A percentile compares a stretch with the other conserved stretches of the same genome.
phyloP scores from a whole-genome alignment of 2,888 invertebrate genomes.

The Chrysodeixis includens region DNA sequence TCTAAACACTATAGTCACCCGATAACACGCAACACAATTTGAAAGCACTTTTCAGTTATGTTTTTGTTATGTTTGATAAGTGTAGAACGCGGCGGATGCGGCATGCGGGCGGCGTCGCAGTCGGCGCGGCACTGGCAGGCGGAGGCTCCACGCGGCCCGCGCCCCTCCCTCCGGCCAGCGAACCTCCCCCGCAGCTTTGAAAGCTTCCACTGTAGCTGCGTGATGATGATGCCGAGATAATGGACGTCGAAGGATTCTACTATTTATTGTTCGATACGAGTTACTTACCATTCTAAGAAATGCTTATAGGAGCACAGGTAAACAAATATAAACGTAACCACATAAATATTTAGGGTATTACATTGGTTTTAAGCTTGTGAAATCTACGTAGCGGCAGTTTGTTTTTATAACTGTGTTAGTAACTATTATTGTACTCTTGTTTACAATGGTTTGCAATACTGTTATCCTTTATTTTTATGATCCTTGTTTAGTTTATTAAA shows the following conservation, averaged over 20 bases:
- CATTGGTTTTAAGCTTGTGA: slow-evolving; percentile 13
- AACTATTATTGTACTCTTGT: background rate
- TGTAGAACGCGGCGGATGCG: slow-evolving; percentile 64
- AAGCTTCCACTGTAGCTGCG: slow-evolving; percentile 83
- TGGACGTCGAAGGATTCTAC: slow-evolving; percentile 85
- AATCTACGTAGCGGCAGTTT: slow-evolving; percentile 1
- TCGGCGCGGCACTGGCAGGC: slow-evolving; percentile 85
- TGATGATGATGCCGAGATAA: slow-evolving; percentile 87
- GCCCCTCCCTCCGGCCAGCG: slow-evolving; percentile 72
- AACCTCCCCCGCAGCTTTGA: slow-evolving; percentile 81
- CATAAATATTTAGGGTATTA: slow-evolving; percentile 34
- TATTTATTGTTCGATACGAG: slow-evolving; percentile 86
- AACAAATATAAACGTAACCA: slow-evolving; percentile 28
- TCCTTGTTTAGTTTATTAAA: too few species aligned
- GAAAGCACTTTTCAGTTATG: slow-evolving; percentile 78
- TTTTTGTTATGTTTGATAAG: slow-evolving; percentile 75
- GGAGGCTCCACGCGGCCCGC: slow-evolving; percentile 82
- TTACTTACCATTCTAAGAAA: slow-evolving; percentile 77
- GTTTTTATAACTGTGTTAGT: background rate
- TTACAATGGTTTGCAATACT: slow-evolving; percentile 3
- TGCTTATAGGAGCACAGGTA: slow-evolving; percentile 66
- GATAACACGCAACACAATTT: slow-evolving; percentile 66
- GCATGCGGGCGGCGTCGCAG: slow-evolving; percentile 81
- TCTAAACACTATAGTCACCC: slow-evolving; percentile 53
- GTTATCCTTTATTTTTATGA: too few species aligned